Conservation (phyloP, 2,888 invertebrate species). For the Drosophila lacicola region DNA sequence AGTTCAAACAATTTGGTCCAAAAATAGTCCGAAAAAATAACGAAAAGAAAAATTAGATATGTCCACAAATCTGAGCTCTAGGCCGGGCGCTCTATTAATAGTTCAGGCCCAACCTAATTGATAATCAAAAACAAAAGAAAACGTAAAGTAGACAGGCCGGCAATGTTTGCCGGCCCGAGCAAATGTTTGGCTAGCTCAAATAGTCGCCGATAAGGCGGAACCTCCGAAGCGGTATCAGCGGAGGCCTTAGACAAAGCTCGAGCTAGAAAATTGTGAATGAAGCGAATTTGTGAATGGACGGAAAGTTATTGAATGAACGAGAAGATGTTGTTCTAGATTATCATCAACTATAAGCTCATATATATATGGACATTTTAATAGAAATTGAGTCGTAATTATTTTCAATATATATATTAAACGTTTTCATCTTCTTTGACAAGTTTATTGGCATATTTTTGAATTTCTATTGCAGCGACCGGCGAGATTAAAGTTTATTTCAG, state of each 20-base stretch:
- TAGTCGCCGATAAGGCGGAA: slow-evolving; percentile 35
- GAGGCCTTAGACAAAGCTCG: slow-evolving; percentile 28
- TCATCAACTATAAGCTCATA: slow-evolving; percentile 10
- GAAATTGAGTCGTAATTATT: too few species aligned
- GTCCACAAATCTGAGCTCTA: slow-evolving; percentile 14
- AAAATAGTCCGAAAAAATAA: slow-evolving; percentile 18
- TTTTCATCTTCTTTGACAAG: too few species aligned
- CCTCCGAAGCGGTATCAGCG: neutral
- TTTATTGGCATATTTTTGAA: too few species aligned
- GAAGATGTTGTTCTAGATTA: slow-evolving; percentile 15
- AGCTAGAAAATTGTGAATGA: slow-evolving; percentile 13
- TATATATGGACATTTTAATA: neutral
- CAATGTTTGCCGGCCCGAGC: slow-evolving; percentile 15
- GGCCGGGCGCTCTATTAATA: slow-evolving; percentile 39
- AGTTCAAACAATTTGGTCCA: slow-evolving; percentile 24
- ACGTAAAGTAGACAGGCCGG: too few species aligned
- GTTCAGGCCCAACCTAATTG: slow-evolving; percentile 41
- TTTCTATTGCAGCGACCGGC: too few species aligned
- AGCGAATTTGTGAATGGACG: slow-evolving; percentile 42
- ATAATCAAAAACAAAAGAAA: slow-evolving; percentile 17
- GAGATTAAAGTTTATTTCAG: too few species aligned
- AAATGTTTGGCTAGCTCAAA: slow-evolving; percentile 43
- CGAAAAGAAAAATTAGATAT: neutral
- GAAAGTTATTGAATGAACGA: slow-evolving; percentile 9
- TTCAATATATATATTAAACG: too few species aligned